Evolutionary conservation across 1,140 invertebrate genomes (phyloP).

Genomic region (Spodoptera litura): DNA sequence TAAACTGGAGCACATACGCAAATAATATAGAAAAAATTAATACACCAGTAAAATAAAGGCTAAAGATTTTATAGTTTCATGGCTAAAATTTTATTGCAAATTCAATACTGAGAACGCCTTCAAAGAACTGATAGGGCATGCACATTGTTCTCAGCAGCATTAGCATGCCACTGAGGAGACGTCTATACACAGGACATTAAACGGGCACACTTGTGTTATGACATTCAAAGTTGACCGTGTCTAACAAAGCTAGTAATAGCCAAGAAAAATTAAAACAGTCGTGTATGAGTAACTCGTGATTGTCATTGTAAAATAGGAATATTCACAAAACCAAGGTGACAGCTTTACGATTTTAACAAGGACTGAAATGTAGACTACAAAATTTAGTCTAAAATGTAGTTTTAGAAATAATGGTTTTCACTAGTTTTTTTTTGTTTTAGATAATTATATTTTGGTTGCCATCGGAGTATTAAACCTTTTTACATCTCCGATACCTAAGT

Average conservation of each 20-base stretch:
- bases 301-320: conserved; percentile 1
- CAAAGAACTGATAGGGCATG: conserved; percentile 64
- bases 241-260: conserved; percentile 69
- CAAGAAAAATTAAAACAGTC: conserved; percentile 62
- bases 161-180: conserved; percentile 67
- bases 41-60: background rate
- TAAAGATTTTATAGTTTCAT: conserved; percentile 32
- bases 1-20: background rate
- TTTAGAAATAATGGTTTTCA: too few relatives aligned
- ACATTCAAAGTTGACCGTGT: conserved; percentile 81
- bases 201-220: conserved; percentile 59
- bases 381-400: background rate
- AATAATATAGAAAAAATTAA: background rate
- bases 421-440: too few relatives aligned
- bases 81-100: conserved; percentile 37
- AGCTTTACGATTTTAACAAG: background rate
- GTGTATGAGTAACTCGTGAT: conserved; percentile 2
- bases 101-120: conserved; percentile 50
- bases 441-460: too few relatives aligned
- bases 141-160: conserved; percentile 63
- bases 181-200: conserved; percentile 61
- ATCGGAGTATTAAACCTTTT: too few relatives aligned
- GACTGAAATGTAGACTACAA: background rate
- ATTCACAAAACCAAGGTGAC: background rate
- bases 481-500: too few relatives aligned